Base-by-base conservation (phyloP, 2,113 vertebrate genomes). In the Oryzias melastigma region DNA sequence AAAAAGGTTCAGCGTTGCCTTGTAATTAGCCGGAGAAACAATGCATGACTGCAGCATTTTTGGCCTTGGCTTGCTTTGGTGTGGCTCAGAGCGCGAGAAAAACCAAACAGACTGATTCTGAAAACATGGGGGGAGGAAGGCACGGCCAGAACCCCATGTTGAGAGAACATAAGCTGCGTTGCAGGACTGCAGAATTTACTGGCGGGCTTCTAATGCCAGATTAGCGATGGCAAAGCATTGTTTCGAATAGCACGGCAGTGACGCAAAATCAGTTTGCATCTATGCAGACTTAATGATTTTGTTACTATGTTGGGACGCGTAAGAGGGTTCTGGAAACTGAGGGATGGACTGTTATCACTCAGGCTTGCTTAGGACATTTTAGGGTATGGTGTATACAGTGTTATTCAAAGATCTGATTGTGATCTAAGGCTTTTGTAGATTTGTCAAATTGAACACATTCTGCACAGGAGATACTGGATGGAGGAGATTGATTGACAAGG, bases 131-230 rank as follows among this genome's bases (percentile, higher is more conserved):
- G 68, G 71, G 72, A 12, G 59, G 68, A 62, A 47, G 43, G 80
- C 81, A 59, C 82, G 85, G 88, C 85, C 86, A 84, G 88, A 79
- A 81, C 77, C 83, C 69, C 91, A 87, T 67, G 81, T 75, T 60
- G 90, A 80, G 90, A 84, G 83, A 89, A 90, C 90, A 89, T 90
- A 90, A 90, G 90, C 85, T 87, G 81, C 72, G 61, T 84, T 75
- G 82, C 89, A 76, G 83, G 87, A 82, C 85, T 80, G 60, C 77
- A 81, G 80, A 87, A 89, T 86, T 82, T 81, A 76, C 75, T 65
- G 84, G 71, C 73, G 65, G 70, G 73, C 60, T 87, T 85, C 71
- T 75, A 77, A 81, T 69, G 84, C 86, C 85, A 88, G 87, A 88
- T 90, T 91, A 90, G 87, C 57, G 64, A 80, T 75, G 81, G 85